Conservation (phyloP, 2,113 vertebrate species). For the Strix aluco region DNA sequence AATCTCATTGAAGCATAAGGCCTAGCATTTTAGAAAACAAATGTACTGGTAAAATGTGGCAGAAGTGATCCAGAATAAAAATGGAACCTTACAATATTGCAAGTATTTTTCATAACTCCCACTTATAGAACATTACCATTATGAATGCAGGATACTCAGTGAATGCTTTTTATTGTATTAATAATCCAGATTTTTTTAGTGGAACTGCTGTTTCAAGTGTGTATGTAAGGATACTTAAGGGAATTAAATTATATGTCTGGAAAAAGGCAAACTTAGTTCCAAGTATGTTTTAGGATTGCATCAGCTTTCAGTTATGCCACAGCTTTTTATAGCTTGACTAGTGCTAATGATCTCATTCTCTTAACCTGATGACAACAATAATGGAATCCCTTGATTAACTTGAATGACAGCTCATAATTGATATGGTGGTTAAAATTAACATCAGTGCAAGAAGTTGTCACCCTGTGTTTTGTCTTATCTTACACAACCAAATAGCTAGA, state of each 20-base stretch:
- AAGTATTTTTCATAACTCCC: not conserved
- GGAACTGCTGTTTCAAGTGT: not conserved
- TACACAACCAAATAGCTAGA: slow-evolving; percentile 38
- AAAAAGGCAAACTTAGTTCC: not conserved
- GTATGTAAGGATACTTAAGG: not conserved
- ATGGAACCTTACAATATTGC: not conserved
- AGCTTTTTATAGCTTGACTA: slow-evolving; percentile 69
- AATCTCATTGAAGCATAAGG: not conserved
- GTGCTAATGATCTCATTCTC: slow-evolving; percentile 77
- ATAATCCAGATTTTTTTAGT: not conserved
- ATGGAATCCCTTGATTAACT: slow-evolving; percentile 73
- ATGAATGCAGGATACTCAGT: not conserved
- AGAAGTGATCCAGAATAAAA: not conserved
- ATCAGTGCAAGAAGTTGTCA: slow-evolving; percentile 35
- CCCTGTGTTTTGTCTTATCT: slow-evolving; percentile 60
- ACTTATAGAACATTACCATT: not conserved
- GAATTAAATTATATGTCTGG: not conserved
- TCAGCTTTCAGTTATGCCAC: slow-evolving; percentile 46
- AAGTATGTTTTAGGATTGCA: not conserved
- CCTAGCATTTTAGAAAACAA: not conserved
- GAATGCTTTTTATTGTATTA: not conserved
- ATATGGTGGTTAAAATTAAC: slow-evolving; percentile 82
- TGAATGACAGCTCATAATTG: slow-evolving; percentile 73
- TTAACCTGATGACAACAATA: slow-evolving; percentile 69
- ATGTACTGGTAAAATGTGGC: not conserved